These are phyloP conservation scores for Lumbricus terrestris DNA, from an alignment of 2,888 invertebrate genomes.

Conservation along the genomic window DNA sequence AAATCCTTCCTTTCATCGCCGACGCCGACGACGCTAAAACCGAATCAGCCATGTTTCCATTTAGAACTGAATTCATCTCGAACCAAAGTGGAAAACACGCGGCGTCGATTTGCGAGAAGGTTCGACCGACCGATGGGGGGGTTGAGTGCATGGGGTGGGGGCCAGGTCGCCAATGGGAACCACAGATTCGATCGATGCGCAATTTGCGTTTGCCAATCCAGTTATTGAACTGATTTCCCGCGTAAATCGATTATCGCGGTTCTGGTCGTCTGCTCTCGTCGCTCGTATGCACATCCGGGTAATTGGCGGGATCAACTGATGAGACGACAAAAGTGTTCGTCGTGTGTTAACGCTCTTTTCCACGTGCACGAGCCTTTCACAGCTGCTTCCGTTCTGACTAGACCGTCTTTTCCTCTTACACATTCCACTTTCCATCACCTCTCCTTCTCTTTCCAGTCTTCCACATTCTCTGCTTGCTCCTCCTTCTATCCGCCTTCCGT, in stretches of 20 bases:
- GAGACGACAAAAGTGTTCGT: not conserved
- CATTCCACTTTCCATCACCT: not conserved
- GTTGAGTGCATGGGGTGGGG: no score
- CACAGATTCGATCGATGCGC: not conserved
- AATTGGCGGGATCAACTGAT: not conserved
- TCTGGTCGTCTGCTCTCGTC: no score
- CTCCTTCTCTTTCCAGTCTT: not conserved
- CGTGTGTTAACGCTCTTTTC: not conserved
- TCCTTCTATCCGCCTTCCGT: not conserved
- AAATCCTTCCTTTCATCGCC: not conserved
- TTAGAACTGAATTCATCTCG: slow-evolving; percentile 10
- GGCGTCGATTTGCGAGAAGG: not conserved
- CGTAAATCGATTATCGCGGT: not conserved
- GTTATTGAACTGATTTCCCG: not conserved
- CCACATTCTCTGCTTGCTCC: not conserved
- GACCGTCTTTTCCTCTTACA: not conserved
- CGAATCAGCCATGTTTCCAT: not conserved
- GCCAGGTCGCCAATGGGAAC: no score
- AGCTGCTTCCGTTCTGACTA: not conserved
- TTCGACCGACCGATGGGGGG: no score
- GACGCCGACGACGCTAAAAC: not conserved
- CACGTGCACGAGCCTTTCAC: no score
- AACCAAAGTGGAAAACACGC: slow-evolving; percentile 6
- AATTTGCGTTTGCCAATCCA: not conserved
- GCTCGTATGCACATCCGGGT: no score